A percentile compares a stretch with the other conserved stretches of the same genome.
These are phyloP conservation scores for Cotesia congregata DNA, from an alignment of 2,888 invertebrate genomes.

Conservation along the genomic window DNA sequence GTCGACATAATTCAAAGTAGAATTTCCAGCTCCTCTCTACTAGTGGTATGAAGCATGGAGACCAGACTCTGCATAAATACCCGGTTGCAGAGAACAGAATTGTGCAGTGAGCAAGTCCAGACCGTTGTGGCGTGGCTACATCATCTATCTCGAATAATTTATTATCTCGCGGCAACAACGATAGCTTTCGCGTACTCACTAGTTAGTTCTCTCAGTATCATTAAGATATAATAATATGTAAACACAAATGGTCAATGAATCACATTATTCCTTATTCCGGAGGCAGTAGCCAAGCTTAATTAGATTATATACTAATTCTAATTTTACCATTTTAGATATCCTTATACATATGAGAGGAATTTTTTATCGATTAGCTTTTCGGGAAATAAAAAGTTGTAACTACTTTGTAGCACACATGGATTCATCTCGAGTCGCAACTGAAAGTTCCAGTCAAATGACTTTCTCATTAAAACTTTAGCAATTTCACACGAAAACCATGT, in stretches of 20 bases:
- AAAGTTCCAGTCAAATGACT: constrained; percentile 60
- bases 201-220: constrained; percentile 19
- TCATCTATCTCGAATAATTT: constrained; percentile 70
- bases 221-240: constrained; percentile 61
- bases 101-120: constrained; percentile 66
- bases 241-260: constrained; percentile 26
- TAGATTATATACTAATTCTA: not conserved
- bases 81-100: constrained; percentile 66
- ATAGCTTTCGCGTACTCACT: constrained; percentile 26
- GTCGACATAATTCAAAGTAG: constrained; percentile 67
- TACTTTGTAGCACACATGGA: constrained; percentile 46
- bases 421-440: constrained; percentile 46
- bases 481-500: constrained; percentile 53
- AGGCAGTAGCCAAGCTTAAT: not conserved
- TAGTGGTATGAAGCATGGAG: constrained; percentile 68
- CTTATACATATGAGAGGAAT: constrained; percentile 4
- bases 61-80: constrained; percentile 70
- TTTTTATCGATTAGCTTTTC: constrained; percentile 31
- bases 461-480: constrained; percentile 63
- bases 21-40: constrained; percentile 58
- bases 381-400: constrained; percentile 47
- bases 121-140: constrained; percentile 69
- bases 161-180: constrained; percentile 63
- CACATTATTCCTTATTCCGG: constrained; percentile 1
- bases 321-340: not conserved